Base-by-base conservation (phyloP, 2,113 vertebrate species). In the Cryptoleucopteryx plumbea region DNA sequence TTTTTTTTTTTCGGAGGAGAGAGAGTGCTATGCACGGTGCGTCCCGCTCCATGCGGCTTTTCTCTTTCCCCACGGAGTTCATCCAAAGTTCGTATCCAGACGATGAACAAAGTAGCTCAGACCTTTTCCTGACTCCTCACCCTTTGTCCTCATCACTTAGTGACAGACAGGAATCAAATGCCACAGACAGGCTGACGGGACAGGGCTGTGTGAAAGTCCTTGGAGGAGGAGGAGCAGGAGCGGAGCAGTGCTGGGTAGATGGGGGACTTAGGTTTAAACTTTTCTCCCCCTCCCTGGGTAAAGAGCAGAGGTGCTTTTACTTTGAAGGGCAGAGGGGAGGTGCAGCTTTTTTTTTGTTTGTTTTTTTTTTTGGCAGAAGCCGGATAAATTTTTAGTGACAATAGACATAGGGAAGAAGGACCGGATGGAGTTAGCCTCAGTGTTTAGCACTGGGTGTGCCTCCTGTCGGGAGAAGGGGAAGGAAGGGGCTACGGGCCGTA, bases 71-170 rank as follows among this genome's bases (percentile, higher is more conserved):
- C 85, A 77, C 22, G 75, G 98, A 98, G 99, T 99, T 99, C 99
- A 99, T 98, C 98, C 98, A 99, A 98, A 99, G 99, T 99, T 99
- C 99, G 98, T 98, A 98, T 99, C 98, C 98, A 99, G 98, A 98
- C 98, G 98, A 98, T 97, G 98, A 98, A 98, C 98, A 98, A 98
- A 98, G 98, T 98, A 98, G 98, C 98, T 98, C 98, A 98, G 98
- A 99, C 98, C 98, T 98, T 98, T 99, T 98, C 98, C 98, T 99
- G 98, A 98, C 98, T 98, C 98, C 98, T 98, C 98, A 98, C 97
- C 98, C 98, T 98, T 98, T 98, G 98, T 98, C 98, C 98, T 98
- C 98, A 95, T 98, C 98, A 98, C 96, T 98, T 98, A 98, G 97
- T 98, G 98, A 98, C 98, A 98, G 98, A 98, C 98, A 98, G 98